These are phyloP conservation scores for Crax fasciolata DNA, from an alignment of 2,797 vertebrate genomes.

Conservation along the genomic window DNA sequence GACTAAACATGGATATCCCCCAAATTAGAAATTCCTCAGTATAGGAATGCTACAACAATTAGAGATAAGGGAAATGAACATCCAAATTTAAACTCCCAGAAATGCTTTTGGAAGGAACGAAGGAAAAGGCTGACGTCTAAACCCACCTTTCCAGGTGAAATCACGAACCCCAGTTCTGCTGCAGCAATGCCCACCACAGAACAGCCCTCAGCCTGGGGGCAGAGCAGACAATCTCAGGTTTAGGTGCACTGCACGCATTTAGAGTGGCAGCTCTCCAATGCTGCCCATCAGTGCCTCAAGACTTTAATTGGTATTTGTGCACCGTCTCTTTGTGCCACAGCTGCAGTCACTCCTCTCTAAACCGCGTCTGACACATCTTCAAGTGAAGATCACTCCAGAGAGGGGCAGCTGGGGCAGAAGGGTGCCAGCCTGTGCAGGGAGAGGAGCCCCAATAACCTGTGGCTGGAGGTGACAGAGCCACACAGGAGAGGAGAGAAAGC, in stretches of 20 bases:
- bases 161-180: not conserved
- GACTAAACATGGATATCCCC: not conserved
- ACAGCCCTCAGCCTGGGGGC: not conserved
- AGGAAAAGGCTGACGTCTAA: not conserved
- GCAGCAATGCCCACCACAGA: not conserved
- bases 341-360: not conserved
- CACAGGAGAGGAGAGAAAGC: not conserved
- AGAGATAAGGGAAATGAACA: not conserved
- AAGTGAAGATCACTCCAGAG: not conserved
- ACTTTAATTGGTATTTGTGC: not conserved
- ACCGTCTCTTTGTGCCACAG: not conserved
- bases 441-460: not conserved
- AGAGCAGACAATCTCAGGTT: not conserved
- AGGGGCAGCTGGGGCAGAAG: not conserved
- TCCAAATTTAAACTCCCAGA: not conserved
- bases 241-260: not conserved
- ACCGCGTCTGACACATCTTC: not conserved
- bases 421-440: not conserved
- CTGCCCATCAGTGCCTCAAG: fast-evolving
- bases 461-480: not conserved
- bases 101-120: not conserved
- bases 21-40: not conserved
- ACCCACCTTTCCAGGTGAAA: not conserved
- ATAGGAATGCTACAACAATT: not conserved
- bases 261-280: not conserved